phyloP scores from a whole-genome alignment of 2,888 invertebrate species.

The Alviniconcha strummeri region DNA sequence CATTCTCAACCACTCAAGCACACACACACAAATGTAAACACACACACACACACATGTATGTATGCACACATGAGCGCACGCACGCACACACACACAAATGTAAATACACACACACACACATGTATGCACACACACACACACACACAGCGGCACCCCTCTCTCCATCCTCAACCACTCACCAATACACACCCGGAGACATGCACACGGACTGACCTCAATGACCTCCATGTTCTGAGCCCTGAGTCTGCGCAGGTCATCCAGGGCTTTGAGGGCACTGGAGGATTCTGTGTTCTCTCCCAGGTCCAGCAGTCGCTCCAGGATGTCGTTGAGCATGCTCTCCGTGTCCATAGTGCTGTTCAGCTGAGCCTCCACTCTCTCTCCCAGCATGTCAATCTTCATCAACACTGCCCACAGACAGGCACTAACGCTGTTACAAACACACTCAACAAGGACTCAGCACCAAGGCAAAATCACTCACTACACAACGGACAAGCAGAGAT shows the following conservation, averaged over 20 bases:
- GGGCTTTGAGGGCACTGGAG: slow-evolving; percentile 48
- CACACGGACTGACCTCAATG: slow-evolving; percentile 40
- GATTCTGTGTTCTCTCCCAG: slow-evolving; percentile 57
- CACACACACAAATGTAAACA: too few relatives aligned
- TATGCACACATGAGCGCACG: background rate
- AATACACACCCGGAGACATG: background rate
- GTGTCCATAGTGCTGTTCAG: slow-evolving; percentile 49
- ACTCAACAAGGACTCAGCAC: too few relatives aligned
- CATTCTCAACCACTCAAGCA: too few relatives aligned
- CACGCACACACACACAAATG: background rate
- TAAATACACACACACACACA: background rate
- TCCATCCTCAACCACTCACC: background rate
- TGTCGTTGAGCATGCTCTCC: slow-evolving; percentile 64
- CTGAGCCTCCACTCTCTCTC: slow-evolving; percentile 70
- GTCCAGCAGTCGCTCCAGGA: slow-evolving; percentile 65
- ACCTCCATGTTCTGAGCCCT: slow-evolving; percentile 44
- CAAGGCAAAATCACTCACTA: too few relatives aligned
- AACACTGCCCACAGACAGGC: background rate
- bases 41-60: too few relatives aligned
- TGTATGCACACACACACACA: background rate
- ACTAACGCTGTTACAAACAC: background rate
- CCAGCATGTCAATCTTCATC: slow-evolving; percentile 70
- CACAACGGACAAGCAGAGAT: too few relatives aligned
- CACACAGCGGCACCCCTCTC: background rate
- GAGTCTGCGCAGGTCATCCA: slow-evolving; percentile 52